Evolutionary conservation across 2,888 invertebrate species (phyloP).

Genomic region (Phortica okadai): DNA sequence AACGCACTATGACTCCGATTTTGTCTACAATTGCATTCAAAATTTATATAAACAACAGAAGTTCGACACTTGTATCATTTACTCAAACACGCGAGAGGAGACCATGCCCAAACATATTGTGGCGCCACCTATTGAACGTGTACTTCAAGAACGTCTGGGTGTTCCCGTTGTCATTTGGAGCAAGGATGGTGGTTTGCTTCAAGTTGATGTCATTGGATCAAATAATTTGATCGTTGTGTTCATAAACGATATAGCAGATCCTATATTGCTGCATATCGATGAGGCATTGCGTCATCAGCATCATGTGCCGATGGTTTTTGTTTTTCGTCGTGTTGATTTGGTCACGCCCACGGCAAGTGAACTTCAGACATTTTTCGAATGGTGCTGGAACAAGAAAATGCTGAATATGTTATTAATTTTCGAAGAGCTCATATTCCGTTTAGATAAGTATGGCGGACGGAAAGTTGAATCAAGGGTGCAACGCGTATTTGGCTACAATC

Average conservation of each 20-base stretch:
- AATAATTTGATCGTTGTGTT: not conserved
- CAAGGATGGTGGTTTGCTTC: too few relatives aligned
- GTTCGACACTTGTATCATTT: not conserved
- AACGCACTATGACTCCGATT: not conserved
- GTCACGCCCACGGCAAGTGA: not conserved
- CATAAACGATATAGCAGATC: not conserved
- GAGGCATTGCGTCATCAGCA: not conserved
- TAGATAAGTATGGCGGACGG: not conserved
- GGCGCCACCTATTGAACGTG: not conserved
- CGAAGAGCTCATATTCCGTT: not conserved
- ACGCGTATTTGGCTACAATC: not conserved
- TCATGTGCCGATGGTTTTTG: not conserved
- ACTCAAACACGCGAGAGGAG: not conserved
- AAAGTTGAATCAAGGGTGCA: not conserved
- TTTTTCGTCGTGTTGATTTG: not conserved
- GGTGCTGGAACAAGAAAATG: not conserved
- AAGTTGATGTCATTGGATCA: not conserved
- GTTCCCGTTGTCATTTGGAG: not conserved
- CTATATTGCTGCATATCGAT: not conserved
- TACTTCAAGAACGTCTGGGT: not conserved
- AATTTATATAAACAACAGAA: not conserved
- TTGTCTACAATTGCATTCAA: not conserved
- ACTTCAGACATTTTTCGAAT: not conserved
- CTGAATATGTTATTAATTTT: not conserved
- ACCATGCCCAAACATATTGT: not conserved